Evolutionary conservation across 2,888 invertebrate genomes (phyloP), one percentile per base, ranked within the genome.

Genomic region (Plebejus melissa): DNA sequence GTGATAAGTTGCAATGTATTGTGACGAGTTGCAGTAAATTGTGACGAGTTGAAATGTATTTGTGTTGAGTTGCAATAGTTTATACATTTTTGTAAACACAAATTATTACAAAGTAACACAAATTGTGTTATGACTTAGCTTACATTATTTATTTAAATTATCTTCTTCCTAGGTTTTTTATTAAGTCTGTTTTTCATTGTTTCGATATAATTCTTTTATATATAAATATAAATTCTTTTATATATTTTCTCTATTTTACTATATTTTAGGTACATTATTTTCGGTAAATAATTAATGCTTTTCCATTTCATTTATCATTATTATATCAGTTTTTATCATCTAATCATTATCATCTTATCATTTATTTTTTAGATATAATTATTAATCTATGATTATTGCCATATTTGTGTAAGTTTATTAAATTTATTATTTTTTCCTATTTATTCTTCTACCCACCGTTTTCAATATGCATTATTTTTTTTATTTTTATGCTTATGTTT

Each of bases 381-480:
- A 69, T 76, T 74, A 76, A 69, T 74, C 75, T 38, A 16, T 54
- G 13, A n/a, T 16, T 57, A 71, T 41, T 2, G 41, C 38, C 16
- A 54, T 69, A 58, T 74, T 71, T 60, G 57, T 60, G 32, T 65
- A 38, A 60, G 54, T 50, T 60, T 76, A 77, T 76, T 74, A 74
- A 75, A 65, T 69, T 72, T 76, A 70, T 77, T 72, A 71, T 74
- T 74, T 58, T 57, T 71, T 65, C 70, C 69, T 75, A 74, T 74
- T 74, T 60, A 22, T 32, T 75, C 74, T 78, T 65, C n/a, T 54
- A 54, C 74, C 41, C 38, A 75, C 74, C 65, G 76, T 65, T 38
- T 75, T 77, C 69, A 76, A 69, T 76, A 58, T 70, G 77, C 71
- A 74, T 70, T 58, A 81, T 78, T 76, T 72, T 22, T 13, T 22